Evolutionary conservation across 2,797 vertebrate species (phyloP).

Genomic region (Taenioides sp.): DNA sequence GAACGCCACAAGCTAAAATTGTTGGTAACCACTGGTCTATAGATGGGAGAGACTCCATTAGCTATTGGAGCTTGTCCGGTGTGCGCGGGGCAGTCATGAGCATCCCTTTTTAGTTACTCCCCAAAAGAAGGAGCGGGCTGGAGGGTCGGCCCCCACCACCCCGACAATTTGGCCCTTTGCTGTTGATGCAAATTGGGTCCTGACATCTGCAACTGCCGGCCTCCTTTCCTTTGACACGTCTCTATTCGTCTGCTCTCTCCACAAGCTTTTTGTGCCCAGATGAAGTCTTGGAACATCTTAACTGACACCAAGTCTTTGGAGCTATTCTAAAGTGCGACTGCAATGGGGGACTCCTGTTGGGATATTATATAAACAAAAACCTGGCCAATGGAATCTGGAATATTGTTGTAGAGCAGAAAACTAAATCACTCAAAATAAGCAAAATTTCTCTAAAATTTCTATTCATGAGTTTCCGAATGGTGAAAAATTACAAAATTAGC

Average conservation of each 20-base stretch:
- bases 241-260: constrained; percentile 71
- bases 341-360: not conserved
- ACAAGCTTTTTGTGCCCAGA: constrained; percentile 44
- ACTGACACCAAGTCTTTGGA: constrained; percentile 31
- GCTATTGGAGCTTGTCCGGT: constrained; percentile 80
- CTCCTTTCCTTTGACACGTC: constrained; percentile 71
- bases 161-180: constrained; percentile 79
- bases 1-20: constrained; percentile 16
- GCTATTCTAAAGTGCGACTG: constrained; percentile 5
- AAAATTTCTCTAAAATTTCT: constrained; percentile 12
- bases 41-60: constrained; percentile 56
- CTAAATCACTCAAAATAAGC: not conserved
- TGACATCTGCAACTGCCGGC: constrained; percentile 78
- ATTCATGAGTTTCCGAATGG: too few species aligned
- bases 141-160: constrained; percentile 62
- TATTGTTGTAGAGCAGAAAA: not conserved
- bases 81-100: constrained; percentile 73
- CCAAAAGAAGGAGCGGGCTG: constrained; percentile 37
- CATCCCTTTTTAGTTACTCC: constrained; percentile 63
- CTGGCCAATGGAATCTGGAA: not conserved
- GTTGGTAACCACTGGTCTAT: constrained; percentile 31
- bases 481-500: too few species aligned
- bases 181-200: constrained; percentile 80
- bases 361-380: not conserved
- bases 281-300: constrained; percentile 46